Evolutionary conservation across 2,797 vertebrate species (phyloP).

Genomic region (Setipinna tenuifilis): DNA sequence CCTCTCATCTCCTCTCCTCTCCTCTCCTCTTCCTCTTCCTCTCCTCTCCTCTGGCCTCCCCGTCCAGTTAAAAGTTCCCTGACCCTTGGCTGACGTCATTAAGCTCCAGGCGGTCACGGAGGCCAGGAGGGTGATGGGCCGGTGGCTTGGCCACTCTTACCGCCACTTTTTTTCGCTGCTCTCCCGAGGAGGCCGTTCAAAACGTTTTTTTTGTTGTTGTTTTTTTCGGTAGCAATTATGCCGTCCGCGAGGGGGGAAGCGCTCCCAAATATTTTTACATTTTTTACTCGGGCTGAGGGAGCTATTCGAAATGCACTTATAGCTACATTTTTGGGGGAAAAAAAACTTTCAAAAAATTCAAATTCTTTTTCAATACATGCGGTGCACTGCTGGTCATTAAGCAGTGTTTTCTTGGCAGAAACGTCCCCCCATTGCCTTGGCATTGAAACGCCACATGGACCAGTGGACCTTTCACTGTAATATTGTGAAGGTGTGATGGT

Average conservation of each 20-base stretch:
- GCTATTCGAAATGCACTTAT: neutral
- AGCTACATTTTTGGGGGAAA: neutral
- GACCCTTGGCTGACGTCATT: constrained; percentile 16
- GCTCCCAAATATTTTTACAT: neutral
- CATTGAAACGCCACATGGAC: too few species aligned
- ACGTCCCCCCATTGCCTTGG: too few species aligned
- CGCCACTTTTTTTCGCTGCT: neutral
- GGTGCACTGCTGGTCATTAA: too few species aligned
- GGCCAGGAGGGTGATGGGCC: neutral
- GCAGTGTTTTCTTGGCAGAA: too few species aligned
- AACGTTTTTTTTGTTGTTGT: neutral
- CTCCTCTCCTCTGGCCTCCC: too few species aligned
- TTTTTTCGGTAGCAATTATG: neutral
- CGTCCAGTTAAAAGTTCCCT: neutral
- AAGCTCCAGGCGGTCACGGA: neutral
- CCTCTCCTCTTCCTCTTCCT: too few species aligned
- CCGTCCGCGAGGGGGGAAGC: neutral
- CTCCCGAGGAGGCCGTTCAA: neutral
- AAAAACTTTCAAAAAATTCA: too few species aligned
- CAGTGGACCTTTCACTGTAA: neutral
- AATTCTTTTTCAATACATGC: too few species aligned
- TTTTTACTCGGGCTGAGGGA: neutral
- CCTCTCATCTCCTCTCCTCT: too few species aligned
- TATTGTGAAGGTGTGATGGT: neutral
- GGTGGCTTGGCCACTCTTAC: neutral